Base-by-base conservation (phyloP, 2,113 vertebrate genomes). In the Riparia riparia region DNA sequence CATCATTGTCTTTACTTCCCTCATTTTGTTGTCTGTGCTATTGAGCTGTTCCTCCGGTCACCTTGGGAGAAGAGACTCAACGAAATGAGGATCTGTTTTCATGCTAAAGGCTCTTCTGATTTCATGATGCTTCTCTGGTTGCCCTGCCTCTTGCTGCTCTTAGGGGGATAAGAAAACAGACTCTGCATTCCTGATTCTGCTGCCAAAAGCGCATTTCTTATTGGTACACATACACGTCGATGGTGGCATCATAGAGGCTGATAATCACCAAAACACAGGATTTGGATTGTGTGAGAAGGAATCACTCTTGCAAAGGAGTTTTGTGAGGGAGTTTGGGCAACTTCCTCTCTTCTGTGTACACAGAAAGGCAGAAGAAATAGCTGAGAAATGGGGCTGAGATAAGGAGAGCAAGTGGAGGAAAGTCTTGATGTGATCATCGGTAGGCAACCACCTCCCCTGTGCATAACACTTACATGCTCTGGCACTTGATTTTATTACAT, bases 201-300 rank as follows among this genome's bases (percentile, higher is more conserved):
- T 76, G n/a, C 42, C 41, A 61, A 90, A 68, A 72, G 15, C 50
- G 18, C 4, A 3, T 86, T 81, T 83, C 32, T 53, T 47, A 8
- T 0, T 28, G 32, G 21, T 22, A 32, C 13, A 4, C 0, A 1
- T 15, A 32, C 47, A 44, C 39, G 47, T 58, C 0, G 34, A 28
- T 53, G n/a, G 7, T 3, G 3, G 22, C 16, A 11, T 63, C 12
- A 20, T 10, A 60, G 58, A 45, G 37, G 2, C 14, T 84, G 66
- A 20, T 31, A 4, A 21, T 56, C 32, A 50, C 34, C 17, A 51
- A 64, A 89, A 14, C 9, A 26, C 8, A 20, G 34, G 34, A 45
- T 82, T 74, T 50, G 73, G 31, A 5, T 26, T 78, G 22, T 24
- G 20, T 68, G 18, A 53, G 66, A 72, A 49, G 25, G 39, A 29